Percentiles rank a stretch among this genome's conserved stretches.
These are phyloP conservation scores for Cygnus atratus DNA, from an alignment of 2,113 vertebrate species.

Conservation along the genomic window DNA sequence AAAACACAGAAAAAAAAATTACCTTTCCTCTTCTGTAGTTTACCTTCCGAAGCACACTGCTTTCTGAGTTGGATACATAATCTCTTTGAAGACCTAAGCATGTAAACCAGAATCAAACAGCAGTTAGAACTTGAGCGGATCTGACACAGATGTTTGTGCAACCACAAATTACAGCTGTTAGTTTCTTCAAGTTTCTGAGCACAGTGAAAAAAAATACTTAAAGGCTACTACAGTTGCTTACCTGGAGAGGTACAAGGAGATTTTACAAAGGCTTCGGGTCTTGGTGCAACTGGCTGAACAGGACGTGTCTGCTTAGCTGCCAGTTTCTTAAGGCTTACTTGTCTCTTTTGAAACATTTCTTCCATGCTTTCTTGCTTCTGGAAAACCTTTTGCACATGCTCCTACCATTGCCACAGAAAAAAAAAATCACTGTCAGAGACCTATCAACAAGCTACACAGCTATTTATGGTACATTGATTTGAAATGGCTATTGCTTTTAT, in stretches of 20 bases:
- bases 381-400: constrained; percentile 89
- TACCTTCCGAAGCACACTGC: constrained; percentile 52
- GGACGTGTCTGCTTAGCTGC: constrained; percentile 95
- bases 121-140: neutral
- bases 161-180: neutral
- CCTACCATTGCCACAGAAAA: constrained; percentile 69
- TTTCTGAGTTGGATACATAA: constrained; percentile 69
- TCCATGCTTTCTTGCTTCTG: constrained; percentile 93
- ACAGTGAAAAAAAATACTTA: neutral
- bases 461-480: neutral
- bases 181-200: neutral
- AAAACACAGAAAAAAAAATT: neutral
- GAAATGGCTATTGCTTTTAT: neutral
- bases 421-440: neutral
- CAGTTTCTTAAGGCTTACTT: constrained; percentile 93
- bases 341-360: constrained; percentile 96
- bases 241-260: constrained; percentile 86
- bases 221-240: constrained; percentile 35
- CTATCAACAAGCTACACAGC: neutral
- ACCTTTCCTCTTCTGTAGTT: constrained; percentile 85
- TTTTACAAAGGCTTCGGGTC: constrained; percentile 91
- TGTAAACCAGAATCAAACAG: neutral
- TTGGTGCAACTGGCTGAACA: constrained; percentile 95
- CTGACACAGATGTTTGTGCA: neutral
- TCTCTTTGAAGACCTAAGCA: constrained; percentile 76